phyloP scores from a whole-genome alignment of 2,888 invertebrate species.

The Morinoia aosen region DNA sequence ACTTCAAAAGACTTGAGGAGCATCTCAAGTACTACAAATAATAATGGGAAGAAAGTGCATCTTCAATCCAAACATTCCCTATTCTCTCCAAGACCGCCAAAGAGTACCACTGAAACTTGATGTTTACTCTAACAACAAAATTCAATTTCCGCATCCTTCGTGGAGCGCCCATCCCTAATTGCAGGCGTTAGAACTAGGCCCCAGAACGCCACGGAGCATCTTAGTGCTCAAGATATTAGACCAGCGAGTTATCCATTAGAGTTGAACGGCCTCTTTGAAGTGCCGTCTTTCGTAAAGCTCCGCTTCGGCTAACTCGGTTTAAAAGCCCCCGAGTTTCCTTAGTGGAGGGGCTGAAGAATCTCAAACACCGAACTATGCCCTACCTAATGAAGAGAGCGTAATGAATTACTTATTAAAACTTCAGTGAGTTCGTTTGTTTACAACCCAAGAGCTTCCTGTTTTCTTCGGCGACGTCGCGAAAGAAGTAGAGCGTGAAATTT shows the following conservation, averaged over 20 bases:
- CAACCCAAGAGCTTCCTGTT: background rate
- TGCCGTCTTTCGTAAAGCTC: background rate
- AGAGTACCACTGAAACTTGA: background rate
- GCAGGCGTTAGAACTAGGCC: background rate
- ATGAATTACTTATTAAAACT: background rate
- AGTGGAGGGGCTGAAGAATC: background rate
- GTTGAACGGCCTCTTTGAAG: background rate
- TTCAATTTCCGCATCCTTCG: background rate
- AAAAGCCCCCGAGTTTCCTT: background rate
- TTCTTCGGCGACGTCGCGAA: background rate
- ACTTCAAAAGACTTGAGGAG: too few species aligned
- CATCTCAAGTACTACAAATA: too few species aligned
- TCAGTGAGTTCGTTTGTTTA: background rate
- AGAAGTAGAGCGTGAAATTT: background rate
- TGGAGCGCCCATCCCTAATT: background rate
- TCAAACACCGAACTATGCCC: background rate
- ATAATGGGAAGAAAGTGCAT: too few species aligned
- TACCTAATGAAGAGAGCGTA: background rate
- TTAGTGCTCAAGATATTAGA: background rate
- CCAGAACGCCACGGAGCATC: background rate
- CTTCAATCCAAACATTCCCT: background rate
- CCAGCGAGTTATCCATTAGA: background rate
- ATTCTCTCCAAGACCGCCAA: background rate
- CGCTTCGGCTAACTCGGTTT: background rate
- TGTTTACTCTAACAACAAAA: background rate